phyloP scores from a whole-genome alignment of 1,140 invertebrate species.

The Eulimnadia texana region DNA sequence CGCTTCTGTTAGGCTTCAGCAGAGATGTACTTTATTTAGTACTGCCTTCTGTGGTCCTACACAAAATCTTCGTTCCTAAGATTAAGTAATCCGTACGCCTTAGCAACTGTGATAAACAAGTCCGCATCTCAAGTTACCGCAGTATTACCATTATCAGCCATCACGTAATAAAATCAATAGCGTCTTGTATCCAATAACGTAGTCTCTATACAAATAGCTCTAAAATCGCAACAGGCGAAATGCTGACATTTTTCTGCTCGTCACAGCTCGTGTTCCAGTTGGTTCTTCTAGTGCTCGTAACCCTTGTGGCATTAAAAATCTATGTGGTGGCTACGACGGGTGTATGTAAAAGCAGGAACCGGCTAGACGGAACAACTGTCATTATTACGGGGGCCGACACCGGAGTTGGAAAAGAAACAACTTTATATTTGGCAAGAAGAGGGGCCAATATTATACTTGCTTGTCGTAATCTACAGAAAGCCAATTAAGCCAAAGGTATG shows the following conservation, averaged over 20 bases:
- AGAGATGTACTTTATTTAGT: no score
- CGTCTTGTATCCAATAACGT: no score
- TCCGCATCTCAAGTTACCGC: no score
- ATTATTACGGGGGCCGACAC: slow-evolving; percentile 73
- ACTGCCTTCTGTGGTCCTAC: no score
- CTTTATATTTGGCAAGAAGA: slow-evolving; percentile 48
- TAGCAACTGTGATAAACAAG: no score
- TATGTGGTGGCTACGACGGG: slow-evolving; percentile 28
- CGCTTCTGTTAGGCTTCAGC: no score
- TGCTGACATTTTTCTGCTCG: neutral
- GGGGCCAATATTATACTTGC: slow-evolving; percentile 67
- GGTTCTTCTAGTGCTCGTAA: neutral
- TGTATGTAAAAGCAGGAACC: slow-evolving; percentile 34
- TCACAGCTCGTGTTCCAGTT: neutral
- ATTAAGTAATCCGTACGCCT: no score
- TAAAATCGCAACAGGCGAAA: no score
- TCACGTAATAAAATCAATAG: no score
- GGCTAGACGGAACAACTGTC: slow-evolving; percentile 50
- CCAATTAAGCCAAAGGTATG: slow-evolving; percentile 41
- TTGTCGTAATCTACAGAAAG: slow-evolving; percentile 57
- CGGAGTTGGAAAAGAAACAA: slow-evolving; percentile 76
- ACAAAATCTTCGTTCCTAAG: no score
- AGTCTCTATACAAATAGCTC: no score
- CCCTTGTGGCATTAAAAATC: neutral
- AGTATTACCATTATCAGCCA: no score